phyloP scores from a whole-genome alignment of 2,113 vertebrate species.

The Chaenogobius annularis region DNA sequence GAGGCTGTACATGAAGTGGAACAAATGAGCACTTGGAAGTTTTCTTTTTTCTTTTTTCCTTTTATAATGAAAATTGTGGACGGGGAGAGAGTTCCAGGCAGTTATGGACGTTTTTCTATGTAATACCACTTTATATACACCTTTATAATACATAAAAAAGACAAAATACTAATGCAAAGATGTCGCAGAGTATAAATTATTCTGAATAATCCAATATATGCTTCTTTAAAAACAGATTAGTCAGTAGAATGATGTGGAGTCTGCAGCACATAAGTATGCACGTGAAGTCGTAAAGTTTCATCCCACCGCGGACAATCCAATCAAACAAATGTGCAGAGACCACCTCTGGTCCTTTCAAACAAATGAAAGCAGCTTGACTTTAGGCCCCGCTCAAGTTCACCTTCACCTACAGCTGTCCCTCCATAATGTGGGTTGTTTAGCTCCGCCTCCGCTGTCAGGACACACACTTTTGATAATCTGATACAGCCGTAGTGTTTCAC shows the following conservation, averaged over 20 bases:
- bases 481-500: background rate
- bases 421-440: conserved; percentile 21
- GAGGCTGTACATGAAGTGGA: too few relatives aligned
- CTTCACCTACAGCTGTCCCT: conserved; percentile 42
- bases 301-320: conserved; percentile 65
- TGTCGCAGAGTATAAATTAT: too few relatives aligned
- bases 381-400: conserved; percentile 61
- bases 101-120: too few relatives aligned
- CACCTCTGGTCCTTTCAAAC: conserved; percentile 66
- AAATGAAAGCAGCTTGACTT: conserved; percentile 65
- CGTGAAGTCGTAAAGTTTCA: conserved; percentile 11
- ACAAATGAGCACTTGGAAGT: too few relatives aligned
- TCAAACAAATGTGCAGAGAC: conserved; percentile 62
- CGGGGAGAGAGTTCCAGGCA: too few relatives aligned
- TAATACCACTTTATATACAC: too few relatives aligned
- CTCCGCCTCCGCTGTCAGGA: conserved; percentile 29
- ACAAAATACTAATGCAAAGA: too few relatives aligned
- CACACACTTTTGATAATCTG: conserved; percentile 17
- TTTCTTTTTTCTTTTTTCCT: too few relatives aligned
- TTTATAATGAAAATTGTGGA: too few relatives aligned
- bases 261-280: conserved; percentile 40
- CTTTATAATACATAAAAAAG: too few relatives aligned
- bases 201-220: background rate
- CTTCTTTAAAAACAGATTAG: conserved; percentile 38
- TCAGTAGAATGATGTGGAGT: conserved; percentile 50